These are phyloP conservation scores for Laticauda colubrina DNA, from an alignment of 2,113 vertebrate genomes.

Conservation along the genomic window DNA sequence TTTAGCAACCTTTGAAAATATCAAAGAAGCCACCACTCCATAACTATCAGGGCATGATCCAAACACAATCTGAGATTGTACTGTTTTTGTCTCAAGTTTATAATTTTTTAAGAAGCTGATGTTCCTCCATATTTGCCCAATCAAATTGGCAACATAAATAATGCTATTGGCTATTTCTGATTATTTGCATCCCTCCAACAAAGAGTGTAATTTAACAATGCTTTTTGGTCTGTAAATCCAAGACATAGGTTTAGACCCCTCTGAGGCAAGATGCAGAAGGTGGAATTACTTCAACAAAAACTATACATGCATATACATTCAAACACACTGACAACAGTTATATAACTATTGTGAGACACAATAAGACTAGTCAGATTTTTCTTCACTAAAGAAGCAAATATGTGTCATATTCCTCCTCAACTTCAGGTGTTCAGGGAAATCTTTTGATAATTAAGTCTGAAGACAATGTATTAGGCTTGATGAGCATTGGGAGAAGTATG, in stretches of 20 bases:
- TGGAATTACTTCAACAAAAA: conserved; percentile 17
- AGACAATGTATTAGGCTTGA: not conserved
- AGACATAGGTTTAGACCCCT: conserved; percentile 32
- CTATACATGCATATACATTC: not conserved
- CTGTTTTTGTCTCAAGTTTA: not conserved
- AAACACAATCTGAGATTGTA: not conserved
- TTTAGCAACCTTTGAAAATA: not conserved
- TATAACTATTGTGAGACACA: not conserved
- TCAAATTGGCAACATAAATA: not conserved
- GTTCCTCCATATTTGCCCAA: not conserved
- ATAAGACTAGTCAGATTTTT: not conserved
- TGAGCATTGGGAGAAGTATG: not conserved
- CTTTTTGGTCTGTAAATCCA: conserved; percentile 30
- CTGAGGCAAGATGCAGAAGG: conserved; percentile 27
- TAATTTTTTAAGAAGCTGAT: not conserved
- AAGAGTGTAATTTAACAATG: conserved; percentile 31
- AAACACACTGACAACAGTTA: not conserved
- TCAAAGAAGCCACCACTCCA: not conserved
- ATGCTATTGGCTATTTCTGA: conserved; percentile 25
- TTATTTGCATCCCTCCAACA: conserved; percentile 30
- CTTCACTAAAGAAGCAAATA: conserved; percentile 9
- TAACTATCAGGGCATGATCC: not conserved
- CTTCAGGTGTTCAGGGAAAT: not conserved
- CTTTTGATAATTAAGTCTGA: not conserved
- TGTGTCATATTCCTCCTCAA: not conserved